These are phyloP conservation scores for Spatulosminthurus flaviceps DNA, from an alignment of 2,888 invertebrate genomes.

Conservation along the genomic window DNA sequence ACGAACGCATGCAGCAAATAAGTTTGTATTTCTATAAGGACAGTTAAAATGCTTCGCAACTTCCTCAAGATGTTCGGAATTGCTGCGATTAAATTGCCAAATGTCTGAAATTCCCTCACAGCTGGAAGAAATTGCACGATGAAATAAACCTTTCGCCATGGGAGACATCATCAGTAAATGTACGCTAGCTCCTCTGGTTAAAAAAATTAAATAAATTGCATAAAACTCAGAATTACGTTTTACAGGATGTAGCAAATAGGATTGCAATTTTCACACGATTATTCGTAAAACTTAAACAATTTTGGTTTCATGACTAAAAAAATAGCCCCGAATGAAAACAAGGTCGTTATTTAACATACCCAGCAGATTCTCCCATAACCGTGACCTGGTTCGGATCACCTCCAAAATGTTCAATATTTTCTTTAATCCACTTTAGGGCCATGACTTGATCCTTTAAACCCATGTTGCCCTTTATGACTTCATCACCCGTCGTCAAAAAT, in stretches of 20 bases:
- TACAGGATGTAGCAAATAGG: too few relatives aligned
- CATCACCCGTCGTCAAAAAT: slow-evolving; percentile 14
- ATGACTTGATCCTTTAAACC: slow-evolving; percentile 25
- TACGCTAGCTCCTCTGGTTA: slow-evolving; percentile 12
- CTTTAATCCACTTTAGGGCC: slow-evolving; percentile 22
- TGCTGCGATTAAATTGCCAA: slow-evolving; percentile 27
- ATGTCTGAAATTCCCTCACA: slow-evolving; percentile 19
- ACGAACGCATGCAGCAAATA: slow-evolving; percentile 7
- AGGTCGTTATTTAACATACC: too few relatives aligned
- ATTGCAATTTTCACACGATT: too few relatives aligned
- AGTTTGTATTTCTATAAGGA: background rate
- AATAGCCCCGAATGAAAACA: too few relatives aligned
- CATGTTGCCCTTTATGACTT: slow-evolving; percentile 33
- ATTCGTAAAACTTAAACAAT: too few relatives aligned
- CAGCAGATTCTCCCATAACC: slow-evolving; percentile 31
- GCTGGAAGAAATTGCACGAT: slow-evolving; percentile 25
- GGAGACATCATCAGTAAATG: background rate
- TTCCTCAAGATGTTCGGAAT: slow-evolving; percentile 13
- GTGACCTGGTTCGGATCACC: slow-evolving; percentile 31
- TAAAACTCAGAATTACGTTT: too few relatives aligned
- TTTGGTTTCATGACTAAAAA: too few relatives aligned
- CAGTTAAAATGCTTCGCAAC: slow-evolving; percentile 10
- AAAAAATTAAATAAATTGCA: background rate
- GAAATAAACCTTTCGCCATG: slow-evolving; percentile 13
- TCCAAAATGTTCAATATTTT: slow-evolving; percentile 27